A percentile compares a stretch with the other conserved stretches of the same genome.
Conservation (phyloP, 2,888 invertebrate species). For the Gymnosoma rotundatum region DNA sequence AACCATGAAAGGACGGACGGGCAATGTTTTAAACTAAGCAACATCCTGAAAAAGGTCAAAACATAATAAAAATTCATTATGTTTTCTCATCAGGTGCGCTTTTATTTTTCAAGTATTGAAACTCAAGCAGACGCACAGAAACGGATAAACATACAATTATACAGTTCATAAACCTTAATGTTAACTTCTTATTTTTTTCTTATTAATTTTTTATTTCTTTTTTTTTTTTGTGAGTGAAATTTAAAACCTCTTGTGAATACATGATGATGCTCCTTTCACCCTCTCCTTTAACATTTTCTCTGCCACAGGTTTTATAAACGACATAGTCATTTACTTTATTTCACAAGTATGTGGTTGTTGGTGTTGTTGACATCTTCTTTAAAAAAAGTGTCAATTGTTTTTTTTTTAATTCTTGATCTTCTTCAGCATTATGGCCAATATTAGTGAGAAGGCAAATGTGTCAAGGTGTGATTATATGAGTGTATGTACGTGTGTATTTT, state of each 20-base stretch:
- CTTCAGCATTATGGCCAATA: slow-evolving; percentile 6
- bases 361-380: slow-evolving; percentile 31
- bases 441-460: slow-evolving; percentile 15
- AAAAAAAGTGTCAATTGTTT: slow-evolving; percentile 60
- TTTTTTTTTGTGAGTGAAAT: slow-evolving; percentile 75
- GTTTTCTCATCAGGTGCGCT: slow-evolving; percentile 80
- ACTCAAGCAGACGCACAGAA: slow-evolving; percentile 17
- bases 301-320: slow-evolving; percentile 31
- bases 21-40: slow-evolving; percentile 13
- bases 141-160: slow-evolving; percentile 46
- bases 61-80: slow-evolving; percentile 74
- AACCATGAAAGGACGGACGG: slow-evolving; percentile 23
- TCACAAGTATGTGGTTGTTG: slow-evolving; percentile 14
- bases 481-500: slow-evolving; percentile 19
- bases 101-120: slow-evolving; percentile 40
- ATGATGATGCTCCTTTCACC: slow-evolving; percentile 65
- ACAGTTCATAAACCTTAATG: slow-evolving; percentile 50
- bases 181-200: slow-evolving; percentile 29
- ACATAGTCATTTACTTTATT: slow-evolving; percentile 59
- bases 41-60: slow-evolving; percentile 80
- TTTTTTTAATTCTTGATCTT: slow-evolving; percentile 28
- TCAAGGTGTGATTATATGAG: slow-evolving; percentile 26
- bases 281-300: slow-evolving; percentile 52
- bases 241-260: slow-evolving; percentile 80
- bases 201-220: too few species aligned